Base-by-base conservation (phyloP, 2,888 invertebrate genomes). In the Pachydiplax longipennis region DNA sequence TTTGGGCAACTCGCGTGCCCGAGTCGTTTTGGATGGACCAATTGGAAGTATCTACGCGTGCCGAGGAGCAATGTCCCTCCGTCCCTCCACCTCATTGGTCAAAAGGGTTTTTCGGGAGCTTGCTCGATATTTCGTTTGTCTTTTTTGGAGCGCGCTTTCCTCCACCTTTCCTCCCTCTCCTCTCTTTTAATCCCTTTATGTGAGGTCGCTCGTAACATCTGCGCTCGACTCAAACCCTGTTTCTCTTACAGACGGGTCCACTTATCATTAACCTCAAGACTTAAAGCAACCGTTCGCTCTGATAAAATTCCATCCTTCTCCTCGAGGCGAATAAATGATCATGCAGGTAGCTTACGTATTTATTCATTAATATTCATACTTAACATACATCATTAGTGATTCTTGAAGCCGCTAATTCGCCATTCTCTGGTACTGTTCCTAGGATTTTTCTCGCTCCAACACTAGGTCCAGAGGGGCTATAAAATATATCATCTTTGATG, bases 131-230 rank as follows among this genome's bases (percentile, higher is more conserved):
- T 83, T 18, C 53, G 83, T 48, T 25, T 35, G 53, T 25, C 58
- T 83, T 58, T 83, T 53, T 25, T 22, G 35, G 2, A 35, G 10
- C 58, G n/a, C 31, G 58, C 18, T 65, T 61, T 37, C n/a, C 61
- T 61, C 37, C n/a, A 37, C 61, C 58, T 31, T 65, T n/a, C 10
- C 82, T 83, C 53, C 53, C 48, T 31, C 53, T 35, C 58, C 13
- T 58, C 31, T 22, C 61, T 40, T 61, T 31, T 61, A 87, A 61
- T 61, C 87, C 61, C 61, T 87, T 87, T 87, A 37, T 87, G 87
- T 65, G 87, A 61, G 87, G 87, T 87, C 87, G 87, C 35, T 73
- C 37, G 87, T 31, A 87, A 87, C 87, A 87, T 87, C 87, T 87
- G 87, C 87, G 87, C 87, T 37, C 61, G 61, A 61, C 87, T 61